Evolutionary conservation across 2,113 vertebrate genomes (phyloP), one percentile per base, ranked within the genome.

Genomic region (Epinephelus fuscoguttatus): DNA sequence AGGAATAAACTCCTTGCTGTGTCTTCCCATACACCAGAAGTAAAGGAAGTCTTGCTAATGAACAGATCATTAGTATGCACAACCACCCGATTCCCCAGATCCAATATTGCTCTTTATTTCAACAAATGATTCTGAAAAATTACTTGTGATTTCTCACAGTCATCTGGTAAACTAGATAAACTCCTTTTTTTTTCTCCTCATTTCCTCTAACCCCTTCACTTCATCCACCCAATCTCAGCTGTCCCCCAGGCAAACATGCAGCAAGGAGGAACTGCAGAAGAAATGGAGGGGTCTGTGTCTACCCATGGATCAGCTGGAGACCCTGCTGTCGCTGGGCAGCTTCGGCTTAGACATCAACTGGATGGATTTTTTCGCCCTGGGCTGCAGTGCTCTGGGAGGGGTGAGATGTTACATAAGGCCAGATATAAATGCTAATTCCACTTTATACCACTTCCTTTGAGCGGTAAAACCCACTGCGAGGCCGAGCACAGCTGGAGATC

Each of bases 311-410:
- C 95, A 96, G 61, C 92, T 99, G 69, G 71, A 91, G 50, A 86
- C 72, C 2, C 72, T 99, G 77, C 74, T 98, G 73, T 75, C 88
- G 0, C 6, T 99, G 87, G 97, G 96, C 0, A 60, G 83, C 66
- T 96, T 96, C 0, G 55, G 18, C 0, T 62, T 91, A 17, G 70
- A 93, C 13, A 77, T 98, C 0, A 86, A 95, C 52, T 99, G 97
- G 97, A 94, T 97, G 85, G 96, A 97, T 37, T 95, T 99, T 82
- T 94, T 99, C 60, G 96, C 97, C 0, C 95, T 98, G 50, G 96
- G 96, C 50, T 99, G 97, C 82, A 97, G 96, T 4, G 0, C 93
- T 61, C 93, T 99, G 0, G 95, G 96, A 66, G 92, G 89, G 95
- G 98, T 99, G 92, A 0, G 96, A 33, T 70, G 71, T 81, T 79